Percentiles rank a stretch among this genome's conserved stretches.
These are phyloP conservation scores for Caretta caretta DNA, from an alignment of 2,113 vertebrate species.

Conservation along the genomic window DNA sequence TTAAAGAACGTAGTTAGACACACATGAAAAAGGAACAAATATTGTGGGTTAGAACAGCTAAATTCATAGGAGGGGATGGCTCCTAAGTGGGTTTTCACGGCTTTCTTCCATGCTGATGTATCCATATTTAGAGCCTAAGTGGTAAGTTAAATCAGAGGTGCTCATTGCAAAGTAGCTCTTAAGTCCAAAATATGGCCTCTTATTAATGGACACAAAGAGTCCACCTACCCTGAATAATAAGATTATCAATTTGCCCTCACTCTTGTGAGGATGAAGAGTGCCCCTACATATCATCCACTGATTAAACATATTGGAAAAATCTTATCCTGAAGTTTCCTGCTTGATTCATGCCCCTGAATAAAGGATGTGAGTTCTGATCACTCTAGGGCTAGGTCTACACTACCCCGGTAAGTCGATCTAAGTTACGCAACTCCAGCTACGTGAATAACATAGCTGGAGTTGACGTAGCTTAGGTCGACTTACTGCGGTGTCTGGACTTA, in stretches of 20 bases:
- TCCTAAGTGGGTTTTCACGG: slow-evolving; percentile 4
- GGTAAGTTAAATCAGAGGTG: background rate
- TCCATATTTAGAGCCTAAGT: background rate
- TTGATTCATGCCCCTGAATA: background rate
- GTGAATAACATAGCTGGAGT: too few species aligned
- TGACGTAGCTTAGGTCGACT: too few species aligned
- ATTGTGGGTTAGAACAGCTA: background rate
- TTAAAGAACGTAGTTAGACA: background rate
- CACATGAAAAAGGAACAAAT: slow-evolving; percentile 42
- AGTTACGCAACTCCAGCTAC: too few species aligned
- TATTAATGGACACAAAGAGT: slow-evolving; percentile 2
- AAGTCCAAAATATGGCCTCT: background rate
- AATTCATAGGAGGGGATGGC: background rate
- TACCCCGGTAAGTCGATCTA: too few species aligned
- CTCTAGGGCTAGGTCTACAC: background rate
- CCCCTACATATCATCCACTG: background rate
- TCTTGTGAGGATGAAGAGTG: background rate
- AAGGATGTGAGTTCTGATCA: slow-evolving; percentile 25
- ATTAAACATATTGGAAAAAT: background rate
- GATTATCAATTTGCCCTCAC: background rate
- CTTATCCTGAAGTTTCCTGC: background rate
- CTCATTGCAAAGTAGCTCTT: background rate
- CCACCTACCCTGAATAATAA: background rate
- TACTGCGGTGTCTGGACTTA: too few species aligned
- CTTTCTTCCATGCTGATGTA: background rate